Evolutionary conservation across 2,888 invertebrate species (phyloP).

Genomic region (Octodonta nipae): DNA sequence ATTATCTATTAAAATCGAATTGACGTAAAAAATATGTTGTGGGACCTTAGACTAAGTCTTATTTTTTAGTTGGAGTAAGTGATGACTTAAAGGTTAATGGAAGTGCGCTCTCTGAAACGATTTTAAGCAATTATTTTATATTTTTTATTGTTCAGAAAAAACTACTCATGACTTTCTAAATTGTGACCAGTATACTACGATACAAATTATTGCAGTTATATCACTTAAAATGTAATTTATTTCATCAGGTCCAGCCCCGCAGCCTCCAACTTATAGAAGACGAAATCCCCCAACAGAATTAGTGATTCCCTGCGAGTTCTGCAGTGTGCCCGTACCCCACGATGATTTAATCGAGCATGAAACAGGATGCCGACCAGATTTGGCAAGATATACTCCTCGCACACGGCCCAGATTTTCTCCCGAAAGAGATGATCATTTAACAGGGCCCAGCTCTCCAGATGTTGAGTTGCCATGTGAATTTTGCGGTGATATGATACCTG

Average conservation of each 20-base stretch:
- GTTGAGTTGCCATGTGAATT: slow-evolving; percentile 48
- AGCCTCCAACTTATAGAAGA: slow-evolving; percentile 9
- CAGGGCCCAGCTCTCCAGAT: slow-evolving; percentile 26
- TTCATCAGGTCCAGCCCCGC: slow-evolving; percentile 1
- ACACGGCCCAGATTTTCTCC: slow-evolving; percentile 21
- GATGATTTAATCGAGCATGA: slow-evolving; percentile 41
- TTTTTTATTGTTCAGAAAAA: too few species aligned
- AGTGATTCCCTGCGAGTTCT: slow-evolving; percentile 44
- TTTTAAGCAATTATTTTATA: too few species aligned
- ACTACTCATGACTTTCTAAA: too few species aligned
- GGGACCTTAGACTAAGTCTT: too few species aligned
- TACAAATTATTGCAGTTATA: too few species aligned
- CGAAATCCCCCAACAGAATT: slow-evolving; percentile 40
- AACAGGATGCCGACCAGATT: slow-evolving; percentile 35
- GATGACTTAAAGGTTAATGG: too few species aligned
- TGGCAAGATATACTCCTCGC: slow-evolving; percentile 29
- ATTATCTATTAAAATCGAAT: too few species aligned
- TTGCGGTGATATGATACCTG: slow-evolving; percentile 40
- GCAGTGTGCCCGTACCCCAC: slow-evolving; percentile 39
- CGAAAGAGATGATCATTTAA: slow-evolving; percentile 19
- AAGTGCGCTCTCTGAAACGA: too few species aligned
- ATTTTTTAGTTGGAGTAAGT: too few species aligned
- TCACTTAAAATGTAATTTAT: too few species aligned
- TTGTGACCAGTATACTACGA: too few species aligned
- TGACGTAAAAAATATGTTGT: too few species aligned